A percentile compares a stretch with the other conserved stretches of the same genome.
These are phyloP conservation scores for Dendrolimus kikuchii DNA, from an alignment of 1,140 invertebrate genomes.

Conservation along the genomic window DNA sequence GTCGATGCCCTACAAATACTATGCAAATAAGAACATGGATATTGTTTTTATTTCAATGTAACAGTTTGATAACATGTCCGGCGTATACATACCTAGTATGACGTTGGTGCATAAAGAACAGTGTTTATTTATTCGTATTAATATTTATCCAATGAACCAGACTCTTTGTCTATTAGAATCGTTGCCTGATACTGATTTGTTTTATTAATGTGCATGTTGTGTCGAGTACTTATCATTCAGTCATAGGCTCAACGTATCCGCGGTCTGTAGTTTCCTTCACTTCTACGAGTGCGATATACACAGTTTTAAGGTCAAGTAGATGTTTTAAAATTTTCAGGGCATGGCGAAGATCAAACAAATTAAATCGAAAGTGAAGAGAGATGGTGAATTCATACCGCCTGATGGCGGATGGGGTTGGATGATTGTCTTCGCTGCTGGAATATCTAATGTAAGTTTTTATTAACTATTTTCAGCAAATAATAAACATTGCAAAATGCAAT, in stretches of 20 bases:
- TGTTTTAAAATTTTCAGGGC: constrained; percentile 13
- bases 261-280: constrained; percentile 13
- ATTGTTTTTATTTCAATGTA: too few relatives aligned
- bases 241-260: constrained; percentile 16
- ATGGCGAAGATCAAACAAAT: constrained; percentile 41
- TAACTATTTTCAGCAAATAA: too few relatives aligned
- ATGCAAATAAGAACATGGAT: too few relatives aligned
- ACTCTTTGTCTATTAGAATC: constrained; percentile 12
- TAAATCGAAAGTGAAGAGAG: constrained; percentile 44
- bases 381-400: constrained; percentile 71
- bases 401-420: constrained; percentile 82
- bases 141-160: constrained; percentile 12
- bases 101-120: background rate
- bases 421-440: constrained; percentile 75
- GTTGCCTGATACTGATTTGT: constrained; percentile 3
- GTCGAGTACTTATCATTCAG: constrained; percentile 19
- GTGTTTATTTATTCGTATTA: constrained; percentile 13
- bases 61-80: too few relatives aligned
- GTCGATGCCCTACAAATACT: too few relatives aligned
- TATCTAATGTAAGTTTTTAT: constrained; percentile 74
- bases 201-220: constrained; percentile 12
- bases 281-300: background rate
- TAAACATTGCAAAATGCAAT: too few relatives aligned
- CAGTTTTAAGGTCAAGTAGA: background rate
- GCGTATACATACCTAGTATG: constrained; percentile 5